Conservation (phyloP, 2,113 vertebrate species). For the Notarius quadriscutis region DNA sequence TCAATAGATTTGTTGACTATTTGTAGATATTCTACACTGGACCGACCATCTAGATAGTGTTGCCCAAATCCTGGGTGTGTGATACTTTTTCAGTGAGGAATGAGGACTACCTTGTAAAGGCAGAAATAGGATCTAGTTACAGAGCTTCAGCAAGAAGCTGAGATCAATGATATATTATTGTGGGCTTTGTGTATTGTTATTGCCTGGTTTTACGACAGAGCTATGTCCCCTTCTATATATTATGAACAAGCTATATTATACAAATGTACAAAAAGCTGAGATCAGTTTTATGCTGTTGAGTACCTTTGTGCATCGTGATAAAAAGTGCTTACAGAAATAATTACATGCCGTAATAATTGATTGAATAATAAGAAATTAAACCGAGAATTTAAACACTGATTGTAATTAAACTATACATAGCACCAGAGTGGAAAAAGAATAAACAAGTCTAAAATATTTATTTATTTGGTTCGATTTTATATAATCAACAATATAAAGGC, state of each 20-base stretch:
- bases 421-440: neutral
- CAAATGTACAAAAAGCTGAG: conserved; percentile 16
- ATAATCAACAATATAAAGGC: neutral
- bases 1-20: neutral
- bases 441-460: neutral
- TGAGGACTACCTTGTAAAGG: neutral
- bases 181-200: conserved; percentile 18
- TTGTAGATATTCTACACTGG: too few relatives aligned
- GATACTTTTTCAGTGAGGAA: neutral
- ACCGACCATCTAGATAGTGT: neutral
- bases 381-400: neutral
- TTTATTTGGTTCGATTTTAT: neutral
- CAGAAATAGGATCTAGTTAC: neutral
- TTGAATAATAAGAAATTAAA: neutral
- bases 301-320: neutral
- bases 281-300: neutral
- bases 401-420: neutral
- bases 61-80: neutral
- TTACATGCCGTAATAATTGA: neutral
- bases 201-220: conserved; percentile 4
- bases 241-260: neutral
- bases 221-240: conserved; percentile 3
- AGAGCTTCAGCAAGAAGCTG: neutral
- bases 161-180: conserved; percentile 10
- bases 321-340: conserved; percentile 7